phyloP scores from a whole-genome alignment of 2,113 vertebrate genomes.

The Leptocoma aspasia region DNA sequence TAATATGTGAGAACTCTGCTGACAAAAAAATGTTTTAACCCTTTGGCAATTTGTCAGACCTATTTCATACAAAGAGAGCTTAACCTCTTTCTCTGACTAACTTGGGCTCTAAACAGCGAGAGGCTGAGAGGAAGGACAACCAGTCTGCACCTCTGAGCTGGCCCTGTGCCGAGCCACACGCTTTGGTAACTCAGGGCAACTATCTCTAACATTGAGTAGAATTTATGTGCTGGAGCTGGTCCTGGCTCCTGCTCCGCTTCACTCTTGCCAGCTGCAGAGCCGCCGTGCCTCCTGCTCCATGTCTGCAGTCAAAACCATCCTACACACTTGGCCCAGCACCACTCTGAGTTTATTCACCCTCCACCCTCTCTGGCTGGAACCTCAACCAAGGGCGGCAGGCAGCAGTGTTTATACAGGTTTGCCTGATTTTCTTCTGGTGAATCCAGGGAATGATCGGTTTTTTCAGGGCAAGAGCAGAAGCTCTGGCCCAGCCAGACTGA shows the following conservation, averaged over 20 bases:
- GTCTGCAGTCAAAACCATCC: not conserved
- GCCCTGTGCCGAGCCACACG: fast-evolving
- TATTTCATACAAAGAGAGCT: not conserved
- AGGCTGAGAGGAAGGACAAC: not conserved
- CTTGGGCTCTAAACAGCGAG: not conserved
- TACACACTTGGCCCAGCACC: not conserved
- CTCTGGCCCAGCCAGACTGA: not conserved
- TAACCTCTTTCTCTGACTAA: not conserved
- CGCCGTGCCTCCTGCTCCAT: not conserved
- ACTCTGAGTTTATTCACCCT: not conserved
- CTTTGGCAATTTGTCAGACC: not conserved
- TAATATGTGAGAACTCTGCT: not conserved
- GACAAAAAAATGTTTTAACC: not conserved
- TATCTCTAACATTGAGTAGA: not conserved
- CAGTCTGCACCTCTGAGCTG: not conserved
- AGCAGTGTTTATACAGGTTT: not conserved
- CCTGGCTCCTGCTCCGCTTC: not conserved
- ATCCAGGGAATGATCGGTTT: not conserved
- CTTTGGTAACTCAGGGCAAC: not conserved
- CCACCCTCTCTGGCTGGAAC: not conserved
- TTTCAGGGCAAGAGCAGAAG: not conserved
- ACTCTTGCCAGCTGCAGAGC: not conserved
- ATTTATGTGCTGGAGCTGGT: not conserved
- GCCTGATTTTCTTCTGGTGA: not conserved
- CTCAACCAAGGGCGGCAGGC: not conserved